Base-by-base conservation (phyloP, 1,140 invertebrate genomes). In the Orussus abietinus region DNA sequence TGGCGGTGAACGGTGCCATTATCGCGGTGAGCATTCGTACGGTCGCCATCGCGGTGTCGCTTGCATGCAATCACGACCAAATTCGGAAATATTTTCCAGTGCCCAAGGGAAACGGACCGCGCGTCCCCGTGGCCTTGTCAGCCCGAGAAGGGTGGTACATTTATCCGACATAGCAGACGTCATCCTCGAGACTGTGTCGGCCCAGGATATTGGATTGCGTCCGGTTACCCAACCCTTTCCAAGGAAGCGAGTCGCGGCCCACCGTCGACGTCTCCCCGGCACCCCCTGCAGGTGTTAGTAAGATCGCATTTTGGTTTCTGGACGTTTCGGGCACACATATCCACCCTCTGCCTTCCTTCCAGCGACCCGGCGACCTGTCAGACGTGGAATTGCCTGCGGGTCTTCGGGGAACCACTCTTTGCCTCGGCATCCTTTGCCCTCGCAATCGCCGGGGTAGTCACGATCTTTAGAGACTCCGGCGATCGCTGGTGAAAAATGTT, bases 151-250 rank as follows among this genome's bases (percentile, higher is more conserved):
- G 28, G 45, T 42, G 34, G 44, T 36, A 47, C 32, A 25, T 52
- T 15, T 29, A 17, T 31, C 36, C 22, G 42, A 29, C 28, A 38
- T 32, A 35, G 39, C 30, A 45, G 40, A 37, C 41, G 51, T 53
- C 51, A 49, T 36, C 32, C 15, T 10, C 45, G 38, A 38, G 51
- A 48, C 49, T 49, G 42, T 48, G 38, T 33, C 32, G 45, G 30
- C 38, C 32, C 40, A 39, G 43, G 42, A 49, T 57, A 59, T 59
- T 59, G 44, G 55, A 57, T 59, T 57, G 51, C 28, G 40, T 58
- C 56, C 42, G 52, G 47, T 55, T 53, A 55, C 53, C 34, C 45
- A 50, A n/a, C n/a, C n/a, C n/a, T n/a, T n/a, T n/a, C n/a, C n/a
- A n/a, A n/a, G n/a, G n/a, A n/a, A n/a, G n/a, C n/a, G n/a, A n/a